Conservation (phyloP, 2,888 invertebrate species). For the Rhodophaea formosa region DNA sequence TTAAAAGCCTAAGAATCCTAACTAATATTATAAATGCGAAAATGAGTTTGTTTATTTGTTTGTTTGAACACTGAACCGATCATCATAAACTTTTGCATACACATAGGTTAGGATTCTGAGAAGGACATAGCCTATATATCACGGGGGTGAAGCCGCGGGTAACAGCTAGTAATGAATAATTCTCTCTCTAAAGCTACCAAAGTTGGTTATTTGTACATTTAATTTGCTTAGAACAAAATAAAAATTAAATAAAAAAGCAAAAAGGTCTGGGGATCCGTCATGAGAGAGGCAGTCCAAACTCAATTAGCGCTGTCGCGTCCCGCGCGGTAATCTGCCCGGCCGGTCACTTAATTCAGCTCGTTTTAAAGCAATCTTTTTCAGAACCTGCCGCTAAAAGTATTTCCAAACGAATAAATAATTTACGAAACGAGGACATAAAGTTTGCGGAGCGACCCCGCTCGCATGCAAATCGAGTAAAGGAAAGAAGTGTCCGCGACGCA, state of each 20-base stretch:
- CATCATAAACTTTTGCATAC: no score
- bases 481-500: constrained; percentile 70
- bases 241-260: not conserved
- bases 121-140: no score
- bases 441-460: constrained; percentile 74
- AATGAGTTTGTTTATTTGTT: no score
- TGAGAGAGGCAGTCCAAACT: constrained; percentile 44
- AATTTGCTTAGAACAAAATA: not conserved
- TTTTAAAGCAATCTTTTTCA: constrained; percentile 72
- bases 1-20: no score
- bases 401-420: constrained; percentile 79
- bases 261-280: constrained; percentile 19
- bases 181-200: no score
- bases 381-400: constrained; percentile 75
- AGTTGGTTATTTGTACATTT: no score
- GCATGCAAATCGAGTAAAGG: constrained; percentile 79
- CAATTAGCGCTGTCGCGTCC: constrained; percentile 51
- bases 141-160: no score
- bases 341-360: constrained; percentile 70
- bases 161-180: no score
- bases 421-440: constrained; percentile 80
- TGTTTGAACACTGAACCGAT: no score
- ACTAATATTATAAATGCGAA: no score
- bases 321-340: constrained; percentile 56
- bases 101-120: no score